Conservation (phyloP, 2,888 invertebrate genomes). For the Hyposoter dolosus region DNA sequence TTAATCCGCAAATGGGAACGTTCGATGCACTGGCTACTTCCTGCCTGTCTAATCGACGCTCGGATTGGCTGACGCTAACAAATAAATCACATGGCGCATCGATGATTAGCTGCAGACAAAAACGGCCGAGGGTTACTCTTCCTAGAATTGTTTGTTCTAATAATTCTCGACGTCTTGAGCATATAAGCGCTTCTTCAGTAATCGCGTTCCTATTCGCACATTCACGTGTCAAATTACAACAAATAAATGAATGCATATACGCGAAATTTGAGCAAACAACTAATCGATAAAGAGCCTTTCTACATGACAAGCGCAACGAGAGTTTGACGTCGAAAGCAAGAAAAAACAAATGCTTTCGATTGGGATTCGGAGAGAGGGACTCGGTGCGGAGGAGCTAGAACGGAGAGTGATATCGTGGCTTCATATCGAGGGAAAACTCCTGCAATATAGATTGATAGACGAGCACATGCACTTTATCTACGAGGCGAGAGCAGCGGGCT, state of each 20-base stretch:
- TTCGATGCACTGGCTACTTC: not conserved
- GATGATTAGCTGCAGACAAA: not conserved
- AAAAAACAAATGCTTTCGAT: slow-evolving; percentile 23
- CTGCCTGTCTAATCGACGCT: not conserved
- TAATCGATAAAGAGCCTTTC: slow-evolving; percentile 62
- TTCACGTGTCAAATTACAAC: not conserved
- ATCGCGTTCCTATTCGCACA: not conserved
- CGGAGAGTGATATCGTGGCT: slow-evolving; percentile 37
- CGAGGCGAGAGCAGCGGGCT: slow-evolving; percentile 33
- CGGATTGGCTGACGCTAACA: not conserved
- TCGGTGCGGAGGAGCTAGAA: slow-evolving; percentile 4
- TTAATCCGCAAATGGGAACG: not conserved
- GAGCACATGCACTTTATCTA: slow-evolving; percentile 44
- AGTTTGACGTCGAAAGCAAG: slow-evolving; percentile 17
- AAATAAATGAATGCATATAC: slow-evolving; percentile 6
- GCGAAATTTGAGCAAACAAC: not conserved
- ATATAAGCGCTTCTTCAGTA: not conserved
- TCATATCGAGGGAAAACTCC: slow-evolving; percentile 58
- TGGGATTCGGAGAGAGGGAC: not conserved
- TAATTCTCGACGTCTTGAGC: not conserved
- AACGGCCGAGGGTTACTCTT: not conserved
- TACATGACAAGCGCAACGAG: slow-evolving; percentile 44
- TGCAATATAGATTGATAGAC: slow-evolving; percentile 34
- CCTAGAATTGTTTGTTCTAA: not conserved
- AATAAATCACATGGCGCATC: not conserved